Evolutionary conservation across 2,888 invertebrate genomes (phyloP), one percentile per base, ranked within the genome.

Genomic region (Erebia aethiops): DNA sequence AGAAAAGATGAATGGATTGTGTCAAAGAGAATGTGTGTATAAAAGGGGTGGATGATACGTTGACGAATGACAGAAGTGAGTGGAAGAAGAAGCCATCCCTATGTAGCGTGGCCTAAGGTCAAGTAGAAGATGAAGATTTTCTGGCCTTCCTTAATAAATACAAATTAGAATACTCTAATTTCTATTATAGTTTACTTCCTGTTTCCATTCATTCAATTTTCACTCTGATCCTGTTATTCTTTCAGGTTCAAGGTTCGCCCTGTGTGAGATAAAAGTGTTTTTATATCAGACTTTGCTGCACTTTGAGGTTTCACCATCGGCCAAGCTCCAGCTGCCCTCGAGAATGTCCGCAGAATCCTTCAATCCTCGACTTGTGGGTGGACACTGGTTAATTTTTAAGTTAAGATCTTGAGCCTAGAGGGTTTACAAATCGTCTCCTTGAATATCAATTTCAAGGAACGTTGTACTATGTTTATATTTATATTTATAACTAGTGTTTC

Each of bases 211-310:
- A 26, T 26, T 26, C 26, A 3, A 26, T 52, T 16, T 16, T 52
- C 0, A 52, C 43, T 43, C 52, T 18, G 9, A n/a, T 43, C 52
- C 13, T 18, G 26, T 1, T 57, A n/a, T 49, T 60, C 3, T 57
- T 71, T 3, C 78, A 90, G 90, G 87, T 0, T 90, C 89, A 7
- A 78, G 90, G 49, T 89, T 90, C 68, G 90, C 90, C 0, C 80
- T 91, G 7, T 88, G 87, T 70, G 90, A 91, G 74, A 72, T 90
- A n/a, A 91, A 91, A 73, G 84, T 89, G 18, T 81, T 89, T 77
- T 72, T 81, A 1, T 90, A 89, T 74, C 87, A 88, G 75, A 77
- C 91, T 1, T 75, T 91, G 1, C 81, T 77, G 10, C 79, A 88
- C n/a, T 78, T 89, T 70, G 84, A 84, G 69, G 49, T 91, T 21